phyloP scores from a whole-genome alignment of 2,797 vertebrate species.

The Toxotes lorentzi region DNA sequence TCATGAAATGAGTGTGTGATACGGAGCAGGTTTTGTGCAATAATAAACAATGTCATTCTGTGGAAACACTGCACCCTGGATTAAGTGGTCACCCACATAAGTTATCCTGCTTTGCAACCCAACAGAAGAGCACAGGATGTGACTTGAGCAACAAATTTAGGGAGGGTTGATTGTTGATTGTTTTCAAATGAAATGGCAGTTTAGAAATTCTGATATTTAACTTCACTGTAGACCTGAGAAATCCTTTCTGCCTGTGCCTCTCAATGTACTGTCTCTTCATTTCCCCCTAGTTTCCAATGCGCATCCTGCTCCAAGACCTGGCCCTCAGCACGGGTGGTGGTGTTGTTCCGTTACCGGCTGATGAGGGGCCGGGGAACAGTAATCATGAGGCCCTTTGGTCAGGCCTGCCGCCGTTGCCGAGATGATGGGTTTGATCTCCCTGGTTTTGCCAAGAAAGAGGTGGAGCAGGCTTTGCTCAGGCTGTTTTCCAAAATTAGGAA shows the following conservation, averaged over 20 bases:
- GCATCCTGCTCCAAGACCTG: conserved; percentile 59
- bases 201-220: background rate
- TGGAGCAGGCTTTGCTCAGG: conserved; percentile 36
- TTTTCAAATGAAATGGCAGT: background rate
- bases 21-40: background rate
- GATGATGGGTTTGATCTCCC: conserved; percentile 1
- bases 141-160: background rate
- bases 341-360: conserved; percentile 78
- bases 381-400: conserved; percentile 75
- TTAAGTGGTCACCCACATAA: background rate
- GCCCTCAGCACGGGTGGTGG: conserved; percentile 67
- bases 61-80: conserved; percentile 8
- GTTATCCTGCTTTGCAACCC: background rate
- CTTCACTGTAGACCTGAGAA: background rate
- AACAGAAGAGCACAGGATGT: background rate
- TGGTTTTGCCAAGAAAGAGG: conserved; percentile 50
- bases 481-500: conserved; percentile 73
- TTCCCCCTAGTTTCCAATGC: conserved; percentile 69
- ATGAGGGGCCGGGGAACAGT: conserved; percentile 55
- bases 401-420: conserved; percentile 65
- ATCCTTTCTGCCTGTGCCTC: background rate
- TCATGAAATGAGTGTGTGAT: background rate
- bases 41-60: conserved; percentile 12
- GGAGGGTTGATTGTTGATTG: background rate
- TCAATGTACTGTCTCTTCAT: background rate